Base-by-base conservation (phyloP, 2,888 invertebrate genomes). In the Ecliptopera silaceata region DNA sequence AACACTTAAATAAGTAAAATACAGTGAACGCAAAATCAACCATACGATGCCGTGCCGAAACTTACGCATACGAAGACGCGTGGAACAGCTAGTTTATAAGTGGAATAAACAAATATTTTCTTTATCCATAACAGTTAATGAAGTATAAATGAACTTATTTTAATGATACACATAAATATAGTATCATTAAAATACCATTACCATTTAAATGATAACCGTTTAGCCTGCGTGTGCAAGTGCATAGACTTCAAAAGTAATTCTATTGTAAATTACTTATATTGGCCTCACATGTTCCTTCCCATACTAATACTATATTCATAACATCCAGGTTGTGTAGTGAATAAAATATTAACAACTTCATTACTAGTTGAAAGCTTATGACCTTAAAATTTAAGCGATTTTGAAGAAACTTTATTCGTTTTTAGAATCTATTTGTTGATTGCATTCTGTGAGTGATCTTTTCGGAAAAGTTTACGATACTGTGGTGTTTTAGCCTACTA, bases 251-350 rank as follows among this genome's bases (percentile, higher is more conserved):
- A 41, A 41, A 41, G n/a, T 12, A 22, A 5, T 45, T 18, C 20
- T 12, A n/a, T 32, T 45, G 45, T 45, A 34, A 43, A 32, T 45
- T 17, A 18, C 45, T 32, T 32, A 34, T 10, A 45, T 10, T 45
- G 32, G 13, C 32, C 18, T 12, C 45, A 45, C 32, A 34, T 45
- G 32, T 18, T 45, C 31, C 18, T 45, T 45, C 32, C 20, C 45
- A 45, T 18, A 32, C 26, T 26, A 8, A 26, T 32, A 32, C 18
- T 0, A 20, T 34, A 32, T 17, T 42, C 15, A 26, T 13, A 42
- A 12, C 3, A 26, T 26, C 42, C 15, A 42, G 26, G 12, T 13
- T 26, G 13, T 42, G 13, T 13, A 3, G 13, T 13, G 45, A 32
- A 34, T 32, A 32, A 45, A 34, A 20, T 18, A 20, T 34, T 17